These are phyloP conservation scores for Brevimyrus niger DNA, from an alignment of 2,113 vertebrate species.

Conservation along the genomic window DNA sequence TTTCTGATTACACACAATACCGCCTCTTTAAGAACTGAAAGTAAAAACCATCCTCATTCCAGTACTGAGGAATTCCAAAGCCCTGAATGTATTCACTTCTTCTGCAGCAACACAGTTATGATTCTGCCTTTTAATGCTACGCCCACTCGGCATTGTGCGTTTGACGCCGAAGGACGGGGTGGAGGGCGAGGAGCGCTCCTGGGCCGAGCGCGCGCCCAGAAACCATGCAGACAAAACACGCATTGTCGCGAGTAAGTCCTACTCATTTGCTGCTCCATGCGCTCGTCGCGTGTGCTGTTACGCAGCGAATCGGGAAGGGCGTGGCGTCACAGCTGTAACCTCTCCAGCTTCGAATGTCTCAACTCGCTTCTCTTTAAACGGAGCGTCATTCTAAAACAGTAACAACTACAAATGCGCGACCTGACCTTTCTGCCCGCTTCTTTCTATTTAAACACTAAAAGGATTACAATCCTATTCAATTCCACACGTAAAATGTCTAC, in stretches of 20 bases:
- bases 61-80: not conserved
- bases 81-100: not conserved
- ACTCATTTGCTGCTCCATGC: not conserved
- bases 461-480: not conserved
- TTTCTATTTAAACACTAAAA: not conserved
- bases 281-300: not conserved
- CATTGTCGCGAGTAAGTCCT: not conserved
- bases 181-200: not conserved
- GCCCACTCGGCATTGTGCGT: conserved; percentile 1
- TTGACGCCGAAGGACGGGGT: not conserved
- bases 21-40: not conserved
- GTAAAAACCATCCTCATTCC: not conserved
- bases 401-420: not conserved
- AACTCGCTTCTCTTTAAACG: not conserved
- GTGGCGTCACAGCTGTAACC: not conserved
- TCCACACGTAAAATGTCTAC: not conserved
- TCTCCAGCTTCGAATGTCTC: not conserved
- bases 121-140: conserved; percentile 6
- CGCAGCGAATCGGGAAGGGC: not conserved
- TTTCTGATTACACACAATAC: not conserved
- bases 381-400: not conserved
- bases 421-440: not conserved
- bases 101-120: not conserved
- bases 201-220: not conserved
- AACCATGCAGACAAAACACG: not conserved